Conservation (phyloP, 2,797 vertebrate genomes). For the Oreochromis mossambicus region DNA sequence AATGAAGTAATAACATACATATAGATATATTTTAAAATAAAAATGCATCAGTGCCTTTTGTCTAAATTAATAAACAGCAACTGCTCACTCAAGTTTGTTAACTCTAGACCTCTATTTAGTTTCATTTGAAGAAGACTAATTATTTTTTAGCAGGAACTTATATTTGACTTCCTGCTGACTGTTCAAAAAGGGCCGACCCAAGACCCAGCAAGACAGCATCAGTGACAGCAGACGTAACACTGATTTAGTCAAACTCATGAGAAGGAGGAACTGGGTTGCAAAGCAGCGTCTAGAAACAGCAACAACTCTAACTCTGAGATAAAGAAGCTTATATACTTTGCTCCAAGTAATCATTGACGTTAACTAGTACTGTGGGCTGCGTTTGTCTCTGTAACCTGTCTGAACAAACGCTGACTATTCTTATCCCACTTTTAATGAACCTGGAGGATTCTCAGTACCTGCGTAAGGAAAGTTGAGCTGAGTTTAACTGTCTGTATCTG, state of each 20-base stretch:
- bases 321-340: not conserved
- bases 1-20: not conserved
- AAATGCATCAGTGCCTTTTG: not conserved
- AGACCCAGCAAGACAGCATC: not conserved
- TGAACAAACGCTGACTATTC: too few species aligned
- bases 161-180: not conserved
- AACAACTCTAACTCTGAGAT: not conserved
- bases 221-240: not conserved
- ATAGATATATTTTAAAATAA: not conserved
- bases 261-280: not conserved
- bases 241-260: not conserved
- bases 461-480: too few species aligned
- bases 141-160: not conserved
- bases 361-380: not conserved
- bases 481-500: not conserved
- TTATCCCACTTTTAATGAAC: too few species aligned
- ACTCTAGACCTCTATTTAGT: not conserved
- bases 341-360: too few species aligned
- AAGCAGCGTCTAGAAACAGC: not conserved
- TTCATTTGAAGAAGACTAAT: not conserved
- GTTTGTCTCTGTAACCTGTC: rapidly evolving
- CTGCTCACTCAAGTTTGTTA: not conserved
- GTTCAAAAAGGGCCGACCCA: not conserved
- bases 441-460: too few species aligned
- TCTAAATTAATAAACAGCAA: not conserved